Percentiles rank a stretch among this genome's conserved stretches.
These are phyloP conservation scores for Stenoptilia bipunctidactyla DNA, from an alignment of 2,888 invertebrate genomes.

Conservation along the genomic window DNA sequence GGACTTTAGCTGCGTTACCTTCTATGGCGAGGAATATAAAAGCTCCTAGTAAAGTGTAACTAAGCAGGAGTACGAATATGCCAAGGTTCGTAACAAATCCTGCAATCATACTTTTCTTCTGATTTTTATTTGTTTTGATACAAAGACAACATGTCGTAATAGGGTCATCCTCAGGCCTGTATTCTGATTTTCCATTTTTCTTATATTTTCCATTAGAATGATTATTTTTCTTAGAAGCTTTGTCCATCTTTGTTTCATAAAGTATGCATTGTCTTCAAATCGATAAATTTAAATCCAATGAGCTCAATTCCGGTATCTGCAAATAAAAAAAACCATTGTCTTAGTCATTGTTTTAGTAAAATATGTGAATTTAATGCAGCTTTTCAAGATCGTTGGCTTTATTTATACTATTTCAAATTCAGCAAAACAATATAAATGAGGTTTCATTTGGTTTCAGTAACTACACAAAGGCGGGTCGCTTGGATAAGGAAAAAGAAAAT, in stretches of 20 bases:
- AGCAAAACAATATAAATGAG: conserved; percentile 22
- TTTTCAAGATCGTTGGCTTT: background rate
- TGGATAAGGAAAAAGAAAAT: conserved; percentile 28
- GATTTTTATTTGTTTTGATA: conserved; percentile 57
- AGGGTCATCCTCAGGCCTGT: conserved; percentile 42
- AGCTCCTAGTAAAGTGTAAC: conserved; percentile 80
- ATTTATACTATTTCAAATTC: conserved; percentile 27
- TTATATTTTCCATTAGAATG: conserved; percentile 57
- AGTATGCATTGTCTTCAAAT: conserved; percentile 1
- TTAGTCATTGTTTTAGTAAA: conserved; percentile 14
- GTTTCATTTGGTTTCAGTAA: conserved; percentile 28
- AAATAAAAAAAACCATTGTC: conserved; percentile 19
- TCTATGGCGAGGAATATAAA: conserved; percentile 89
- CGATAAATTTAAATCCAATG: background rate
- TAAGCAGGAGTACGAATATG: conserved; percentile 83
- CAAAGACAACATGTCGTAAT: conserved; percentile 61
- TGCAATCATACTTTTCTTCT: conserved; percentile 65
- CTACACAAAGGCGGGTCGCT: conserved; percentile 37
- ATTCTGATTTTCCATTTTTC: conserved; percentile 51
- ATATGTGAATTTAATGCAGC: background rate
- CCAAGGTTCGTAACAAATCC: conserved; percentile 85
- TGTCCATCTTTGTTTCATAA: conserved; percentile 47
- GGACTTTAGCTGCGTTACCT: conserved; percentile 71
- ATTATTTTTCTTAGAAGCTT: conserved; percentile 52
- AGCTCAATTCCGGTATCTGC: conserved; percentile 23